These are phyloP conservation scores for Potamarius usumacintae DNA, from an alignment of 2,113 vertebrate species.

Conservation along the genomic window DNA sequence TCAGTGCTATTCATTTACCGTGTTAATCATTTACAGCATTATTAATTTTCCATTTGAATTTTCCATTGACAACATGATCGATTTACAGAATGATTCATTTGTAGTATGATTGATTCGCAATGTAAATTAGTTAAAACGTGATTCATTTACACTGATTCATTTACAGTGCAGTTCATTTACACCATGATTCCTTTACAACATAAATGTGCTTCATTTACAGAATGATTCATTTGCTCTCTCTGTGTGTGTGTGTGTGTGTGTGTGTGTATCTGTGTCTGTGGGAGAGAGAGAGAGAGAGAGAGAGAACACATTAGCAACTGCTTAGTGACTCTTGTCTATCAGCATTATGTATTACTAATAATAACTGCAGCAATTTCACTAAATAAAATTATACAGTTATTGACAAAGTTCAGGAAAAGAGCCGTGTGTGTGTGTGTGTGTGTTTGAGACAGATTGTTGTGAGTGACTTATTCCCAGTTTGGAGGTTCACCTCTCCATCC, in stretches of 20 bases:
- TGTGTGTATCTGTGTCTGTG: neutral
- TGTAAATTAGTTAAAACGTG: neutral
- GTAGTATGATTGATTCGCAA: neutral
- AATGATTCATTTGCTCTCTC: neutral
- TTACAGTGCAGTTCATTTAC: neutral
- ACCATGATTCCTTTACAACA: neutral
- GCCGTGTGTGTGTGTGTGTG: neutral
- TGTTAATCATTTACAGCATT: neutral
- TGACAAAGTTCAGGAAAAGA: neutral
- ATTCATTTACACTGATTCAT: neutral
- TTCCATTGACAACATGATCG: neutral
- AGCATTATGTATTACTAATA: neutral
- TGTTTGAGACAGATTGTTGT: conserved; percentile 23
- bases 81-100: neutral
- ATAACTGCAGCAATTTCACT: neutral
- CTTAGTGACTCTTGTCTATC: conserved; percentile 21
- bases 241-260: conserved; percentile 19
- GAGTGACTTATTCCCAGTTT: conserved; percentile 19
- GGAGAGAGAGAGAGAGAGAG: neutral
- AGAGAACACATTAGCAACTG: neutral
- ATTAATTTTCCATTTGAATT: neutral
- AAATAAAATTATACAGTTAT: neutral
- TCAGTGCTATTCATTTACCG: neutral
- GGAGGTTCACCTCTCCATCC: conserved; percentile 35
- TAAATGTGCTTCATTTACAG: neutral